Conservation (phyloP, 2,888 invertebrate species). For the Tolmerus cingulatus region DNA sequence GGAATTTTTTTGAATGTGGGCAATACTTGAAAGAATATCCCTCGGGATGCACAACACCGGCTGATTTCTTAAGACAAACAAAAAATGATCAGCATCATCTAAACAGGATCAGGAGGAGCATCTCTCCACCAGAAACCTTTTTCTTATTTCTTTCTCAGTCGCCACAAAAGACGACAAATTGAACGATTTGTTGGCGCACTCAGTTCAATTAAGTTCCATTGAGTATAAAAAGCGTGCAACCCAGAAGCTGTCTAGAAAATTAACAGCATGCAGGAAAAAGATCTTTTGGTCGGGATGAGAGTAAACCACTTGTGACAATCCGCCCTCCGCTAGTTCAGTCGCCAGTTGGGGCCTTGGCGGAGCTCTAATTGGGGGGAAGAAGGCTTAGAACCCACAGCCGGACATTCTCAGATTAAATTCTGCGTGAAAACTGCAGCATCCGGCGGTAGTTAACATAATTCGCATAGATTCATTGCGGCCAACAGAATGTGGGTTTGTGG, state of each 20-base stretch:
- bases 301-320: background rate
- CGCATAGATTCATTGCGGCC: background rate
- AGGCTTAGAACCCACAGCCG: background rate
- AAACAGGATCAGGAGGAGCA: background rate
- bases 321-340: background rate
- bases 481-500: background rate
- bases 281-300: background rate
- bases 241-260: background rate
- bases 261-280: background rate
- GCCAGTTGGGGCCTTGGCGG: background rate
- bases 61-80: background rate
- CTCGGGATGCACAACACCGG: background rate
- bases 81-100: background rate
- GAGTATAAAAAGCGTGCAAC: background rate
- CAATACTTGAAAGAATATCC: background rate
- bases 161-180: constrained; percentile 26
- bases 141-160: background rate
- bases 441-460: background rate
- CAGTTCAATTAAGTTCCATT: constrained; percentile 26
- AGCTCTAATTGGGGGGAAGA: background rate
- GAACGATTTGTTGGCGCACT: constrained; percentile 33
- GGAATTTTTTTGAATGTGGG: background rate
- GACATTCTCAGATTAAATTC: background rate
- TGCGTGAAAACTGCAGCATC: background rate
- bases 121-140: background rate